phyloP scores from a whole-genome alignment of 1,140 invertebrate genomes.

The Zaprionus ornatus region DNA sequence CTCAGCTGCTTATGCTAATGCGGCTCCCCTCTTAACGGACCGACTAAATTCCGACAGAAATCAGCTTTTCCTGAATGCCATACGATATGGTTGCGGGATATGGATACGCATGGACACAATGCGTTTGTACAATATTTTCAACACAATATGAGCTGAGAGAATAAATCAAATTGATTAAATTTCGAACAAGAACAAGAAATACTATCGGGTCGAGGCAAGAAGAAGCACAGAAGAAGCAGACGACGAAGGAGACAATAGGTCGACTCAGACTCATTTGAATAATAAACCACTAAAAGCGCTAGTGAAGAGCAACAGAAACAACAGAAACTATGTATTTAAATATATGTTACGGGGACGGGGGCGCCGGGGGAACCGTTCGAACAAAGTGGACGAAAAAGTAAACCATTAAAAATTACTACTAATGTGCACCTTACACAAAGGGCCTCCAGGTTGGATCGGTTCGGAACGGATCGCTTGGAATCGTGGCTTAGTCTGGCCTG shows the following conservation, averaged over 20 bases:
- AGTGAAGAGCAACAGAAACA: constrained; percentile 50
- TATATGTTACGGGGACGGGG: constrained; percentile 47
- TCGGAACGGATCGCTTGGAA: constrained; percentile 22
- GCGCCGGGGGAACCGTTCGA: constrained; percentile 36
- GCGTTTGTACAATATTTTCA: constrained; percentile 72
- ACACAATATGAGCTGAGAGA: constrained; percentile 70
- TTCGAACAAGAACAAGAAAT: constrained; percentile 52
- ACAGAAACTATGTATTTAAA: constrained; percentile 67
- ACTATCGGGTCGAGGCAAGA: constrained; percentile 24
- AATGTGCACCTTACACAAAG: constrained; percentile 82
- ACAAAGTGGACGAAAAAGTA: constrained; percentile 75
- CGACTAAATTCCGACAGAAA: constrained; percentile 31
- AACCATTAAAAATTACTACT: constrained; percentile 82
- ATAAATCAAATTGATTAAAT: constrained; percentile 83
- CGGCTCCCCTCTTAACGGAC: constrained; percentile 29
- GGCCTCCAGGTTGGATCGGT: constrained; percentile 7
- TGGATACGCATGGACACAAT: constrained; percentile 62
- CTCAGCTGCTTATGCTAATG: constrained; percentile 74
- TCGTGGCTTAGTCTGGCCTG: constrained; percentile 5
- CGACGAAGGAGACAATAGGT: constrained; percentile 33
- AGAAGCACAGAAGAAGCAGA: constrained; percentile 1
- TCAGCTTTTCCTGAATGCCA: constrained; percentile 60
- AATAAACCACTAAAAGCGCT: constrained; percentile 75
- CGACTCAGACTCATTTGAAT: constrained; percentile 67
- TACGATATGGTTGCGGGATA: constrained; percentile 58